These are phyloP conservation scores for Esox lucius DNA, from an alignment of 2,797 vertebrate genomes.

Conservation along the genomic window DNA sequence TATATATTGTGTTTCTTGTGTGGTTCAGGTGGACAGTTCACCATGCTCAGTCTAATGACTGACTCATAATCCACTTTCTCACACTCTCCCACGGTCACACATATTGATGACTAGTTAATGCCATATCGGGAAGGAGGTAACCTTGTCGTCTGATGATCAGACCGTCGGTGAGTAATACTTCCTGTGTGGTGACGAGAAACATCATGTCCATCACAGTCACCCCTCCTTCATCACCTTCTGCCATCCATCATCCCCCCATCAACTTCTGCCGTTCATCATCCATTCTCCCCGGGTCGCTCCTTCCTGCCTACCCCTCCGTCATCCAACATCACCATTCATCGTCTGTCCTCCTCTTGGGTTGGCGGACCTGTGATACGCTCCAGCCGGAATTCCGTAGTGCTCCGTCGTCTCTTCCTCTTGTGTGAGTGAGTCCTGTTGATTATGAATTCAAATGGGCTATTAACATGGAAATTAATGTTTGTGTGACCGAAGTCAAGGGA, in stretches of 20 bases:
- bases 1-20: not conserved
- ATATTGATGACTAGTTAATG: conserved; percentile 27
- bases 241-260: not conserved
- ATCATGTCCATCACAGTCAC: conserved; percentile 30
- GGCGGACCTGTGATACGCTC: not conserved
- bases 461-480: too few relatives aligned
- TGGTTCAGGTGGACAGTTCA: not conserved
- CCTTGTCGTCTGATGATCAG: conserved; percentile 1
- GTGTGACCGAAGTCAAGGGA: too few relatives aligned
- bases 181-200: conserved; percentile 31
- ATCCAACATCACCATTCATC: too few relatives aligned
- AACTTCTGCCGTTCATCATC: not conserved
- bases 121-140: conserved; percentile 18
- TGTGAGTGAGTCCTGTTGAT: not conserved
- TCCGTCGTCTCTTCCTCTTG: not conserved
- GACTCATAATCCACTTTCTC: not conserved
- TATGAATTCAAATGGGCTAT: not conserved
- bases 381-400: not conserved
- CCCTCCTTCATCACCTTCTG: not conserved
- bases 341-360: not conserved
- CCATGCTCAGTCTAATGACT: not conserved
- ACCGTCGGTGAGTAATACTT: conserved; percentile 36
- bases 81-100: not conserved
- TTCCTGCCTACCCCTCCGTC: not conserved
- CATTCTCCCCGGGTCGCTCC: conserved; percentile 13